Base-by-base conservation (phyloP, 1,140 invertebrate species). In the Anagrus nilaparvatae region DNA sequence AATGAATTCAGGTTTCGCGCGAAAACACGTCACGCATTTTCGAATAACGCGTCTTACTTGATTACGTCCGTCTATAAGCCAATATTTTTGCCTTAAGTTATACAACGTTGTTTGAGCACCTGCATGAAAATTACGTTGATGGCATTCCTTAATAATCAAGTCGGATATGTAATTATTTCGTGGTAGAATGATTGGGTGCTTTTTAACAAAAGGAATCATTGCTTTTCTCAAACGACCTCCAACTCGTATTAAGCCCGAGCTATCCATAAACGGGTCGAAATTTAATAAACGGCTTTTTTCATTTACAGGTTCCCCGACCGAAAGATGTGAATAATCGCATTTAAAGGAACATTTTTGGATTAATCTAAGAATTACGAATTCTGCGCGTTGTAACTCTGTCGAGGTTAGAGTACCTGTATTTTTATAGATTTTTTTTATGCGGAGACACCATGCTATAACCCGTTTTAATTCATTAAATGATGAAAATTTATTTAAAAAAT, bases 131-230 rank as follows among this genome's bases (percentile, higher is more conserved):
- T 50, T 36, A 12, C 41, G 36, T 5, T 24, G 1, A 40, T 51
- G 49, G 16, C 13, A 9, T 1, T 43, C 14, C 1, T 18, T 7
- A 6, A 50, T 46, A 13, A 51, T 43, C 28, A 55, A 37, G 10
- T 42, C 41, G 0, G 49, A 47, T 3, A 55, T 41, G 14, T 46
- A 34, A 48, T 51, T 27, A 12, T 45, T 42, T 8, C 12, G 19
- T 7, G 57, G 56, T 17, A 68, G 43, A 23, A 69, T 32, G 12
- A 65, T 56, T 3, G 62, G 63, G 49, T 61, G 52, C 35, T 56
- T 59, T 25, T 46, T 36, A 17, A 53, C 42, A 40, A 55, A 42
- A 4, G 52, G 27, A 6, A 65, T 27, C 8, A 49, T 30, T 2
- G 54, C 36, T 24, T 61, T 47, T 18, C 40, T 19, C 12, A 68